These are phyloP conservation scores for Eristalinus sepulchralis DNA, from an alignment of 2,888 invertebrate species.

Conservation along the genomic window DNA sequence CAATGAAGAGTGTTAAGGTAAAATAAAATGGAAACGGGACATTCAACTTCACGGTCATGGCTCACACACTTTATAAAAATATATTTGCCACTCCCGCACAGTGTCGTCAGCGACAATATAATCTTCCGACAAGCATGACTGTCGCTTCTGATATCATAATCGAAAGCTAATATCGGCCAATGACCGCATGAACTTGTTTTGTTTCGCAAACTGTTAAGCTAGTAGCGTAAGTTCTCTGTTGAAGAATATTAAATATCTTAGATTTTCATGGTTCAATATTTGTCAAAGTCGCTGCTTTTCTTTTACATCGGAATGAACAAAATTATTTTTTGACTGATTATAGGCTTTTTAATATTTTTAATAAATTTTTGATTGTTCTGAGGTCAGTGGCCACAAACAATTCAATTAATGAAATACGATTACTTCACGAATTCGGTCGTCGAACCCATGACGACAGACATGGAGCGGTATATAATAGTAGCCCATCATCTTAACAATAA, in stretches of 20 bases:
- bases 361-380: background rate
- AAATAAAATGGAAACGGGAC: constrained; percentile 43
- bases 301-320: background rate
- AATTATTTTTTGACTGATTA: constrained; percentile 9
- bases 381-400: constrained; percentile 35
- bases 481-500: constrained; percentile 11
- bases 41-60: constrained; percentile 61
- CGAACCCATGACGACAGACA: background rate
- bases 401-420: constrained; percentile 29
- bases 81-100: background rate
- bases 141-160: background rate
- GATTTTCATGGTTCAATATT: background rate
- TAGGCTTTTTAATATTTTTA: constrained; percentile 39
- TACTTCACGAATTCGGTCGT: background rate
- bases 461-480: constrained; percentile 11
- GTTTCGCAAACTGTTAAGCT: no score
- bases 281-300: background rate
- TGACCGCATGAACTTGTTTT: constrained; percentile 57
- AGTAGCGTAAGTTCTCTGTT: background rate
- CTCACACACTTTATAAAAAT: constrained; percentile 25
- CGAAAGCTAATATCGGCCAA: constrained; percentile 40
- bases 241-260: no score
- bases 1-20: constrained; percentile 13
- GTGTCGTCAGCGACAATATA: background rate
- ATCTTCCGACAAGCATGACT: background rate